phyloP scores from a whole-genome alignment of 1,140 invertebrate species.

The Lepidostoma basale region DNA sequence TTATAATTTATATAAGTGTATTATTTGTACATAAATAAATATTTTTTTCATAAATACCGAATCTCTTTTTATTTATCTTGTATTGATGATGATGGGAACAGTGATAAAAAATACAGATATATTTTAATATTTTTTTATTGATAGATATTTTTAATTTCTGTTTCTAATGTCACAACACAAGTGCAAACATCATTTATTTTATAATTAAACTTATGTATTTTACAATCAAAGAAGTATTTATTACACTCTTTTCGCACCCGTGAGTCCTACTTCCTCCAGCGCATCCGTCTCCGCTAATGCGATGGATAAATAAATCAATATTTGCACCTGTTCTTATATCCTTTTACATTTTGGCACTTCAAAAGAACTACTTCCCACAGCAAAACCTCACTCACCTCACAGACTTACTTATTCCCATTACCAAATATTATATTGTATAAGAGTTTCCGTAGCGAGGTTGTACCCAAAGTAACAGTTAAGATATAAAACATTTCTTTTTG shows the following conservation, averaged over 20 bases:
- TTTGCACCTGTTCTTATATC: slow-evolving; percentile 7
- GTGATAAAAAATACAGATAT: neutral
- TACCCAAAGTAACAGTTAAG: too few relatives aligned
- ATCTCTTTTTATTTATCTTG: neutral
- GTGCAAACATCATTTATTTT: neutral
- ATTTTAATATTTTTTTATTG: slow-evolving; percentile 5
- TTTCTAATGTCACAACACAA: slow-evolving; percentile 6
- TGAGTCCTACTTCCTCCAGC: neutral
- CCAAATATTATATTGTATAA: too few relatives aligned
- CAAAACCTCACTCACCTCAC: too few relatives aligned
- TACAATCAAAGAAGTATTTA: neutral
- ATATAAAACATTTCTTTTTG: too few relatives aligned
- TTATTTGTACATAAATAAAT: neutral
- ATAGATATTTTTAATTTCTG: slow-evolving; percentile 25
- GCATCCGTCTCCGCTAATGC: neutral
- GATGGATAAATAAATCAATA: neutral
- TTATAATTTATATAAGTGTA: neutral
- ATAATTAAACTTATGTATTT: neutral
- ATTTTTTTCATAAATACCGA: neutral
- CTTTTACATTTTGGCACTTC: slow-evolving; percentile 19
- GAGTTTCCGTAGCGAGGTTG: too few relatives aligned
- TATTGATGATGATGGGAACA: neutral
- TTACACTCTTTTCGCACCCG: neutral
- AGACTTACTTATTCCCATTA: too few relatives aligned
- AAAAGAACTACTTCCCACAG: slow-evolving; percentile 6